Conservation (phyloP, 2,888 invertebrate genomes). For the Habroteleia sp. region DNA sequence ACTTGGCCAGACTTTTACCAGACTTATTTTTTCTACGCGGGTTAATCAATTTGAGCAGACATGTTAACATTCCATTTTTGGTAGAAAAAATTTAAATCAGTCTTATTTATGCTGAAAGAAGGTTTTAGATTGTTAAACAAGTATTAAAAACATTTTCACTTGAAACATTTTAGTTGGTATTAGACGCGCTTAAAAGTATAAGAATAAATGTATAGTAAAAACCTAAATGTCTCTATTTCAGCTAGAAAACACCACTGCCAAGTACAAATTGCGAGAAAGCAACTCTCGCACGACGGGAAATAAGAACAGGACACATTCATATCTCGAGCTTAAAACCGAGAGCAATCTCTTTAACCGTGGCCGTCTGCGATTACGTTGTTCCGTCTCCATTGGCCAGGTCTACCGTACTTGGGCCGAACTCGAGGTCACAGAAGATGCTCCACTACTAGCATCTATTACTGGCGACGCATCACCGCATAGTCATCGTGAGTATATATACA, state of each 20-base stretch:
- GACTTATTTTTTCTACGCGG: no score
- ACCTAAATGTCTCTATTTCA: slow-evolving; percentile 68
- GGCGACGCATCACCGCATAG: slow-evolving; percentile 77
- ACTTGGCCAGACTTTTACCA: no score
- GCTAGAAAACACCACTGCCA: slow-evolving; percentile 69
- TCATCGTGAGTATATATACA: slow-evolving; percentile 76
- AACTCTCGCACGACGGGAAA: slow-evolving; percentile 61
- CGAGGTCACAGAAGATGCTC: slow-evolving; percentile 75
- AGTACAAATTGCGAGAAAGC: slow-evolving; percentile 67
- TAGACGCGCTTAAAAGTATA: no score
- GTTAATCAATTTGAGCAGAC: no score
- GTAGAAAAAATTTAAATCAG: no score
- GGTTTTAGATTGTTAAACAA: no score
- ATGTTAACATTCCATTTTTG: no score
- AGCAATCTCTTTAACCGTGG: slow-evolving; percentile 74
- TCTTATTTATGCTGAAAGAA: no score
- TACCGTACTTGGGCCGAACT: slow-evolving; percentile 74
- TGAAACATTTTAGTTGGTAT: no score
- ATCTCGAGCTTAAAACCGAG: slow-evolving; percentile 72
- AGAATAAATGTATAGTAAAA: no score
- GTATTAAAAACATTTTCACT: no score
- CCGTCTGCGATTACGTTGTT: slow-evolving; percentile 73
- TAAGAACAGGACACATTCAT: slow-evolving; percentile 70
- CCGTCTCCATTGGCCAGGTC: slow-evolving; percentile 73
- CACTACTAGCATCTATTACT: slow-evolving; percentile 77